Evolutionary conservation across 2,888 invertebrate species (phyloP), one percentile per base, ranked within the genome.

Genomic region (Synanthedon vespiformis): DNA sequence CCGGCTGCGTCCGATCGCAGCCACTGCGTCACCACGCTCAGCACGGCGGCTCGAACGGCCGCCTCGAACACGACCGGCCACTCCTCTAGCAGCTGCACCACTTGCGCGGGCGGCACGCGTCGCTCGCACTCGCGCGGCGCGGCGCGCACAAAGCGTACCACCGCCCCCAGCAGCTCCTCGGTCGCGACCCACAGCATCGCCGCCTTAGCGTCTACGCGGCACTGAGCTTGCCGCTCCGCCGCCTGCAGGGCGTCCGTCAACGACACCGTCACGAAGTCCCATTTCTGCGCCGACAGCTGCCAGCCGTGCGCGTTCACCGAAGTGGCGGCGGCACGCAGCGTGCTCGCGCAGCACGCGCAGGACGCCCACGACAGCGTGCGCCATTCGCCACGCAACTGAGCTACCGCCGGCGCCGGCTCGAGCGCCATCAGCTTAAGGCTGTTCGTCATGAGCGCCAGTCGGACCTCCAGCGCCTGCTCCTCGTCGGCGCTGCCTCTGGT

Each of bases 401-500:
- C 13, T 8, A n/a, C 44, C 44, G 11, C 55, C 62, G 2, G 51
- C 61, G 0, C 77, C 74, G 5, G 77, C 77, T 61, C 68, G 67
- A 4, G 62, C 57, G 53, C 51, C 60, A 40, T 34, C 10, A 6
- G 10, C 8, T 34, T 10, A 2, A 68, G 67, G 22, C 68, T 83
- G 53, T 72, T 63, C 11, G 78, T 70, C 34, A 34, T 34, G 2
- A 34, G 0, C 60, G 80, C 58, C 63, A 63, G 52, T 62, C 58
- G 61, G 48, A 69, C 40, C 50, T 57, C n/a, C 49, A 34, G 41
- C 62, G 56, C 22, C 67, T 80, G 57, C 71, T 74, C 1, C 11
- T 52, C 40, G 53, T 34, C 34, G 34, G 34, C 34, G 10, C 34
- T 34, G 34, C 10, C 91, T 62, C 78, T 95, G 27, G 89, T 91